Evolutionary conservation across 2,113 vertebrate genomes (phyloP).

Genomic region (Formicarius rufipectus): DNA sequence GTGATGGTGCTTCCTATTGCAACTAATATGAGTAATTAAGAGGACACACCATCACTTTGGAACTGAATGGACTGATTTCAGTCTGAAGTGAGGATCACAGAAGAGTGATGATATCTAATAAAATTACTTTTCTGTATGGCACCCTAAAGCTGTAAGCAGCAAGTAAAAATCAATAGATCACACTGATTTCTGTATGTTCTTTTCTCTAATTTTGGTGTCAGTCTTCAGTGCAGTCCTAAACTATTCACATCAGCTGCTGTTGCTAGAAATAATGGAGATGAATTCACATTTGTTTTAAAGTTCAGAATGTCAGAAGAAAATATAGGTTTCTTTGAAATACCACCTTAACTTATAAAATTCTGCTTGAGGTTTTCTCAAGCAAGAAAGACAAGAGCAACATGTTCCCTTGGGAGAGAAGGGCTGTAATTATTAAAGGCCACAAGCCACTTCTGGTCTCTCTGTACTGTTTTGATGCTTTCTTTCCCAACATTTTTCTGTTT

Average conservation of each 20-base stretch:
- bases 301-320: neutral
- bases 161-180: neutral
- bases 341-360: neutral
- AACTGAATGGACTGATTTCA: neutral
- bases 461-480: neutral
- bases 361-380: neutral
- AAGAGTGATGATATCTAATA: neutral
- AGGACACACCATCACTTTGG: neutral
- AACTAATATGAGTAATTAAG: neutral
- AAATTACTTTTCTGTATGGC: neutral
- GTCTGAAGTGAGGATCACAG: neutral
- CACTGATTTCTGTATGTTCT: neutral
- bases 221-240: neutral
- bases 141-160: neutral
- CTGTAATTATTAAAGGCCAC: neutral
- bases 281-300: neutral
- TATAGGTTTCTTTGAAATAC: neutral
- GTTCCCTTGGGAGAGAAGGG: neutral
- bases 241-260: neutral
- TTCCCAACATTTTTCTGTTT: conserved; percentile 6
- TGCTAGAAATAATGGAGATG: neutral
- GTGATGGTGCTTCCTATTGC: neutral
- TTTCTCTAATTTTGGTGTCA: neutral
- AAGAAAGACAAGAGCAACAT: neutral
- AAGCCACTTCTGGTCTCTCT: neutral